Conservation (phyloP, 1,140 invertebrate genomes). For the Homarus americanus region DNA sequence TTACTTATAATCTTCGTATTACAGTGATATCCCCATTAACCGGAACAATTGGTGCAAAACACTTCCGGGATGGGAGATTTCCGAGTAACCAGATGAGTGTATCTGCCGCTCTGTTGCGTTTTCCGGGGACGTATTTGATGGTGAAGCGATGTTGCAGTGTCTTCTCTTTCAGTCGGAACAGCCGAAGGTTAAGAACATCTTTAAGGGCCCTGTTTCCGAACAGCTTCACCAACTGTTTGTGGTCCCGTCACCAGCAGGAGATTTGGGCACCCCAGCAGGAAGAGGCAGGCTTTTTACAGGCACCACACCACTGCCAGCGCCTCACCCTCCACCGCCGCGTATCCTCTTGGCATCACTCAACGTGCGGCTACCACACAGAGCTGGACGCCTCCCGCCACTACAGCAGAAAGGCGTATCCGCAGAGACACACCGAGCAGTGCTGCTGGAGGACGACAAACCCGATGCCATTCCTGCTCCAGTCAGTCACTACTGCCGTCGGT, state of each 20-base stretch:
- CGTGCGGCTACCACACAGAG: not conserved
- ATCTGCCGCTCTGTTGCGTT: not conserved
- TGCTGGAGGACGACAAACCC: no score
- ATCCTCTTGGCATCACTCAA: no score
- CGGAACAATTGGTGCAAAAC: no score
- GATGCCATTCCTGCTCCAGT: slow-evolving; percentile 39
- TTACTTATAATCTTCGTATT: no score
- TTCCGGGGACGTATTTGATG: slow-evolving; percentile 8
- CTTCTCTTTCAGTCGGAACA: not conserved
- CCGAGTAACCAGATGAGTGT: slow-evolving; percentile 6
- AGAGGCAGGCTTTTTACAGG: not conserved
- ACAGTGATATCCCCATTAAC: no score
- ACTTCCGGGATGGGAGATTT: no score
- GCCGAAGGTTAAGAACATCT: not conserved
- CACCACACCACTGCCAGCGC: not conserved
- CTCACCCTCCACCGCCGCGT: not conserved
- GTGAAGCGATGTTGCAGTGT: slow-evolving; percentile 2
- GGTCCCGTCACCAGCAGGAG: not conserved
- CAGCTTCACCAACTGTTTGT: not conserved
- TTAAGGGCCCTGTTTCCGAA: not conserved
- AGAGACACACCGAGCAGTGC: slow-evolving; percentile 13
- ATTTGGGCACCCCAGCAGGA: not conserved
- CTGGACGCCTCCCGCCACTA: not conserved
- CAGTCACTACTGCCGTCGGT: slow-evolving; percentile 9
- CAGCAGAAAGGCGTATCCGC: not conserved